Percentiles rank a stretch among this genome's conserved stretches.
These are phyloP conservation scores for Leptodactylus fallax DNA, from an alignment of 2,797 vertebrate genomes.

Conservation along the genomic window DNA sequence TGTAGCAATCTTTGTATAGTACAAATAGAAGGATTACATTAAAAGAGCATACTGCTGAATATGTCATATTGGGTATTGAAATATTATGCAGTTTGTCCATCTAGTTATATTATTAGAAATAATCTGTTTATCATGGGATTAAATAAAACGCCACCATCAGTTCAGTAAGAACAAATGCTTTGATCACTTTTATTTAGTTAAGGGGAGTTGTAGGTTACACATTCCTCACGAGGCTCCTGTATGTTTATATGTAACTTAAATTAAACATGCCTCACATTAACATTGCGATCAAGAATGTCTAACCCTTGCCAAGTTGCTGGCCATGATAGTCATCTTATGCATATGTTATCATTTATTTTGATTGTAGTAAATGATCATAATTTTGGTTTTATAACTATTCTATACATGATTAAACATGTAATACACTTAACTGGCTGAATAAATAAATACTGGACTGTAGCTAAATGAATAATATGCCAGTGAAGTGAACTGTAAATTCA, in stretches of 20 bases:
- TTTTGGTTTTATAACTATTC: neutral
- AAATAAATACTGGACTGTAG: neutral
- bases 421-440: neutral
- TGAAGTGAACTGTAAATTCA: neutral
- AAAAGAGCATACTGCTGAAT: neutral
- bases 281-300: constrained; percentile 13
- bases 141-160: neutral
- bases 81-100: neutral
- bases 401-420: neutral
- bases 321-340: neutral
- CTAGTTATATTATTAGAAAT: neutral
- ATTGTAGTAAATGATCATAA: neutral
- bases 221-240: constrained; percentile 13
- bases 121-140: neutral
- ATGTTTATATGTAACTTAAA: constrained; percentile 1
- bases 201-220: constrained; percentile 10
- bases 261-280: constrained; percentile 23
- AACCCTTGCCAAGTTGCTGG: neutral
- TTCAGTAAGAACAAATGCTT: constrained; percentile 12
- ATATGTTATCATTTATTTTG: constrained; percentile 10
- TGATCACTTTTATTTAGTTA: constrained; percentile 32
- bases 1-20: too few relatives aligned
- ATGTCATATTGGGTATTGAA: neutral
- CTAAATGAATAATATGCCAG: neutral
- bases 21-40: too few relatives aligned